Percentiles rank a stretch among this genome's conserved stretches.
phyloP scores from a whole-genome alignment of 2,113 vertebrate genomes.

The Cromileptes altivelis region DNA sequence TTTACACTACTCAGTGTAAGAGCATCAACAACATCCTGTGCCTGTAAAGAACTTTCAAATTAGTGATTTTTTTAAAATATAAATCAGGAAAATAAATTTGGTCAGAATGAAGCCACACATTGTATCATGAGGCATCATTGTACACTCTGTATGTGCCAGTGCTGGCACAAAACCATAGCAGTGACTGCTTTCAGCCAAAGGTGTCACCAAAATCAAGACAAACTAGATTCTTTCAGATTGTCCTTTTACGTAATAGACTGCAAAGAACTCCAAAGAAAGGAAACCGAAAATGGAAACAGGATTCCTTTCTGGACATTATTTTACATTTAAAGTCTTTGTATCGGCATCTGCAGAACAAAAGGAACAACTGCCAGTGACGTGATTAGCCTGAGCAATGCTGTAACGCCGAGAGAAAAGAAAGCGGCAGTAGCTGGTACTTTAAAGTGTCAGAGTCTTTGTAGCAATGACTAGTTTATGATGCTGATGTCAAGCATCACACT shows the following conservation, averaged over 20 bases:
- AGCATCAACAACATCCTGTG: not conserved
- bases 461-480: conserved; percentile 98
- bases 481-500: conserved; percentile 97
- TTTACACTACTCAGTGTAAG: not conserved
- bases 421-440: conserved; percentile 93
- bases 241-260: not conserved
- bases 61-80: not conserved
- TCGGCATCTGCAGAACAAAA: conserved; percentile 79
- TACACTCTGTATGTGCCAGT: not conserved
- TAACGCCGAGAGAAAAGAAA: conserved; percentile 86
- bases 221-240: not conserved
- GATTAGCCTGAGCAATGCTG: conserved; percentile 87
- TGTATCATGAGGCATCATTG: not conserved
- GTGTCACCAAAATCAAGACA: conserved; percentile 16
- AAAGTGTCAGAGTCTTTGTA: conserved; percentile 98
- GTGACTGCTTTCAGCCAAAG: conserved; percentile 6
- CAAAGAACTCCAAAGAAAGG: conserved; percentile 28
- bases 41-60: conserved; percentile 1
- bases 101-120: not conserved
- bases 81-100: not conserved
- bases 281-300: conserved; percentile 79
- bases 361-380: conserved; percentile 88
- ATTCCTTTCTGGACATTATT: conserved; percentile 88
- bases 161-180: not conserved
- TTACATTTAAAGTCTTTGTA: conserved; percentile 89